phyloP scores from a whole-genome alignment of 2,888 invertebrate species.

The Sphaerophoria rueppellii region DNA sequence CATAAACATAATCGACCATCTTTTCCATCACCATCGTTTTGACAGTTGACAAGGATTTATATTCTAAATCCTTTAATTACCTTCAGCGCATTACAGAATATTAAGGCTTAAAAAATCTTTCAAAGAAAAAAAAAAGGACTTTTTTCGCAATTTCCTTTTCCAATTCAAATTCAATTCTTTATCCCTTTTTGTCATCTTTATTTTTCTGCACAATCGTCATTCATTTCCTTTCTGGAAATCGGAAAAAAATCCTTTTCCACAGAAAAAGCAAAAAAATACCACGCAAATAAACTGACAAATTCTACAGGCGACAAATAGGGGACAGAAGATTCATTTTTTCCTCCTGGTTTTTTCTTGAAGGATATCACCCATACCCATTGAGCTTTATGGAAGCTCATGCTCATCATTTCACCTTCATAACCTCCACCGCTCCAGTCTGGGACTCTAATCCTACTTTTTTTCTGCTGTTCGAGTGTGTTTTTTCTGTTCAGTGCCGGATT shows the following conservation, averaged over 20 bases:
- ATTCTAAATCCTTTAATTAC: constrained; percentile 64
- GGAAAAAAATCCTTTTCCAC: constrained; percentile 5
- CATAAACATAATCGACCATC: background rate
- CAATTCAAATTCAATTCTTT: constrained; percentile 57
- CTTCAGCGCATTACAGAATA: constrained; percentile 48
- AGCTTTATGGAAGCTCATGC: constrained; percentile 12
- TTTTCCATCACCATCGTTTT: background rate
- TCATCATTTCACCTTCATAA: background rate
- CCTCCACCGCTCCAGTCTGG: constrained; percentile 10
- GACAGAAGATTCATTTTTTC: constrained; percentile 38
- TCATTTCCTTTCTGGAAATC: constrained; percentile 58
- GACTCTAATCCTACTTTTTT: constrained; percentile 38
- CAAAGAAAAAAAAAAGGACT: background rate
- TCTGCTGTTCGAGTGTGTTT: background rate
- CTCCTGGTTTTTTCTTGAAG: constrained; percentile 41
- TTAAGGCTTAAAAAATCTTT: constrained; percentile 55
- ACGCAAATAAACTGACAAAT: constrained; percentile 55
- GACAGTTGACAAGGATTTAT: constrained; percentile 49
- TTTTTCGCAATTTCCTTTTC: constrained; percentile 40
- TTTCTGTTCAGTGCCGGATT: background rate
- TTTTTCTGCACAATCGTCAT: constrained; percentile 51
- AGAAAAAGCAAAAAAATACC: constrained; percentile 18
- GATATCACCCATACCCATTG: constrained; percentile 28
- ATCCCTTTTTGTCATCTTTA: constrained; percentile 20
- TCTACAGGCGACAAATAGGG: constrained; percentile 61